These are phyloP conservation scores for Ylistrum balloti DNA, from an alignment of 1,140 invertebrate species.

Conservation along the genomic window DNA sequence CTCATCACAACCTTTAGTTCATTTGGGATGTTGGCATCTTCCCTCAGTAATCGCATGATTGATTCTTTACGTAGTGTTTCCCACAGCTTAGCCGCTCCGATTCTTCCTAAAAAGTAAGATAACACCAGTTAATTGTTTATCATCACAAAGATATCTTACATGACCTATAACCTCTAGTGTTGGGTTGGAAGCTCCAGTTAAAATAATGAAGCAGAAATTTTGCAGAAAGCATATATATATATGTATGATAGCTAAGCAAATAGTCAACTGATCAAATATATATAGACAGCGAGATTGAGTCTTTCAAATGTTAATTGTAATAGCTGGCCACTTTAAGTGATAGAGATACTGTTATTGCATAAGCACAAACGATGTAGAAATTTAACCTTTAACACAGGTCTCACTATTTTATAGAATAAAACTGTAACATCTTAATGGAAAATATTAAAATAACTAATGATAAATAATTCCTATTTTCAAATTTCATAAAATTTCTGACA, in stretches of 20 bases:
- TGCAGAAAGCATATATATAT: background rate
- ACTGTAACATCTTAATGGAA: background rate
- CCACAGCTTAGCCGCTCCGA: conserved; percentile 61
- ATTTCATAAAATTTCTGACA: too few relatives aligned
- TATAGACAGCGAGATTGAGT: background rate
- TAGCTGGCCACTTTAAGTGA: background rate
- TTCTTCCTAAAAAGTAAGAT: conserved; percentile 46
- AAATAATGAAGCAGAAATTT: background rate
- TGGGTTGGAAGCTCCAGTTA: background rate
- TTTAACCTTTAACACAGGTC: background rate
- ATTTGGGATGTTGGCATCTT: conserved; percentile 60
- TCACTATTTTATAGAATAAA: background rate
- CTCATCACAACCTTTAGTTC: conserved; percentile 60
- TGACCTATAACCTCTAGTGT: too few relatives aligned
- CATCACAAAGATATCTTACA: background rate
- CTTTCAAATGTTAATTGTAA: background rate
- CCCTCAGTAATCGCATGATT: conserved; percentile 53
- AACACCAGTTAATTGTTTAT: background rate
- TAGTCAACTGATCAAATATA: background rate
- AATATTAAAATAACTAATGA: background rate
- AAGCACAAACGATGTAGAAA: background rate
- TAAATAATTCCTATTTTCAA: background rate
- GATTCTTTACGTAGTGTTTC: conserved; percentile 62
- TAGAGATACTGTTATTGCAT: background rate
- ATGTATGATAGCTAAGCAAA: background rate